Base-by-base conservation (phyloP, 2,797 vertebrate species). In the Fistularia tabacaria region DNA sequence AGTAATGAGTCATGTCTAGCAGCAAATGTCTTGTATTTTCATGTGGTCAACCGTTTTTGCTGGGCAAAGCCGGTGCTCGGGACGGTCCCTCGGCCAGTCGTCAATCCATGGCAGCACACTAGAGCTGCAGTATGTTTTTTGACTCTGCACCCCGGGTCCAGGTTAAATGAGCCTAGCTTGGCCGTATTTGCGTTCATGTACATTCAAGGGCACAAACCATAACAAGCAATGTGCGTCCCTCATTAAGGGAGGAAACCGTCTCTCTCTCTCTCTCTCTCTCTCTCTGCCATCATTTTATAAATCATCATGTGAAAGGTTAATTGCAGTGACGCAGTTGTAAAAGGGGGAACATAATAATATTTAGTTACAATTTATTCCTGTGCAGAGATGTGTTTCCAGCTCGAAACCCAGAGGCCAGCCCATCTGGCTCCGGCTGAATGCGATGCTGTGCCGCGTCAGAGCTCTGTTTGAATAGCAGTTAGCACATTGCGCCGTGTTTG, bases 1-100 rank as follows among this genome's bases (percentile, higher is more conserved):
- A 71, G 61, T 50, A 42, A 75, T 89, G 88, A 90, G 79, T 89
- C 87, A 90, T 57, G 88, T 89, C 88, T 86, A 59, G 71, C 71
- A 75, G 66, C 81, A 75, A 75, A 77, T 25, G 64, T 74, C 79
- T 52, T n/a, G 57, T 85, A 76, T 88, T 85, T 90, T 88, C 76
- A 79, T 87, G 87, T 77, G 85, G 82, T 83, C 75, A 79, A 84
- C 80, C 52, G 36, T 66, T 70, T 81, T 70, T 70, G 70, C 71
- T 56, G 50, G 71, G 51, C 40, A 59, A 67, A 60, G 50, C 48
- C 10, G 1, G 15, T 66, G 59, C 64, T 46, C 53, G 50, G 66
- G 49, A 77, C 57, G 54, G 11, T 57, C 61, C 9, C 60, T 38
- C 59, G 36, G 73, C n/a, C n/a, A n/a, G n/a, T 44, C 61, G 52